Percentiles rank a stretch among this genome's conserved stretches.
Conservation (phyloP, 2,113 vertebrate species). For the Pseudorasbora parva region DNA sequence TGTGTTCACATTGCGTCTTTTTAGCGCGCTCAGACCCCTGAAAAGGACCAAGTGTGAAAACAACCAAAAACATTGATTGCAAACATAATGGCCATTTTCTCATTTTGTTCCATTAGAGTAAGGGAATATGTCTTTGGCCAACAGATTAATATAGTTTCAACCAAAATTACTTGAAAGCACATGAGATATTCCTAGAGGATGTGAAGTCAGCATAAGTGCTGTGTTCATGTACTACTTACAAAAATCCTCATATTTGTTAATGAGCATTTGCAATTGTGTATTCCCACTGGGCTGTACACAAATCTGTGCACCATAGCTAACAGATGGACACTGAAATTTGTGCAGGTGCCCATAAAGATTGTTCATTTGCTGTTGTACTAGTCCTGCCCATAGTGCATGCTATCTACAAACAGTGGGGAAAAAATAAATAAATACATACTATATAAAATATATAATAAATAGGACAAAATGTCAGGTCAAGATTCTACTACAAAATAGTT, state of each 20-base stretch:
- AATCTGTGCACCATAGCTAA: neutral
- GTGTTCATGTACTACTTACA: neutral
- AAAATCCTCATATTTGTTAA: neutral
- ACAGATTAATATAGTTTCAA: neutral
- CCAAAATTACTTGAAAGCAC: slow-evolving; percentile 1
- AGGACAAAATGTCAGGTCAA: too few relatives aligned
- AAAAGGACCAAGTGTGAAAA: too few relatives aligned
- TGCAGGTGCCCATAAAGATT: slow-evolving; percentile 8
- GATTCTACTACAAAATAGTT: too few relatives aligned
- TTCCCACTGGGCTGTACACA: neutral
- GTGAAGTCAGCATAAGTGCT: slow-evolving; percentile 10
- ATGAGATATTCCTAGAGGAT: neutral
- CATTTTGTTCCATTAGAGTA: neutral
- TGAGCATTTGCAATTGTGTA: neutral
- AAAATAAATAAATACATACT: neutral
- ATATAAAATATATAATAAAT: neutral
- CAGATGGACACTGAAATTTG: slow-evolving; percentile 18
- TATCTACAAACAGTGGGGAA: neutral
- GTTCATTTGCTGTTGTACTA: neutral
- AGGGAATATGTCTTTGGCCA: neutral
- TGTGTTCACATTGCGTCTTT: too few relatives aligned
- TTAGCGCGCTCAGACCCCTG: too few relatives aligned
- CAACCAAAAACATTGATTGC: slow-evolving; percentile 1
- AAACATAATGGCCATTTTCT: neutral
- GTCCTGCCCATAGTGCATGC: neutral